Base-by-base conservation (phyloP, 2,888 invertebrate species). In the Serrognathus titanus region DNA sequence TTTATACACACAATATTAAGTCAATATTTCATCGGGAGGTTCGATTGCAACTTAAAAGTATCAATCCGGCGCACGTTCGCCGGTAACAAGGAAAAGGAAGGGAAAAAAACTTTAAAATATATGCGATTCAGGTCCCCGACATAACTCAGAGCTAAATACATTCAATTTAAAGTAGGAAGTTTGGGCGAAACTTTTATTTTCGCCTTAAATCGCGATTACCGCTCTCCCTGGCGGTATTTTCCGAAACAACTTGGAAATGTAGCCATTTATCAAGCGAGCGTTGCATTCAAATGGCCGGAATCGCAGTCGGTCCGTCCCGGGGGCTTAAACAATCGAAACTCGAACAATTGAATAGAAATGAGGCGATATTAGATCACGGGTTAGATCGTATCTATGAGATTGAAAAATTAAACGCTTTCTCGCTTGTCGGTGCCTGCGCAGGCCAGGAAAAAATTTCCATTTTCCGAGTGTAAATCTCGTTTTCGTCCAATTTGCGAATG, bases 401-500 rank as follows among this genome's bases (percentile, higher is more conserved):
- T 31, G 24, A 31, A 31, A 31, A 31, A 31, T 31, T 31, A 31
- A 31, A 31, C 24, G 24, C 24, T 31, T 31, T 31, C 24, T 7
- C 24, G 24, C 24, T 7, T 31, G 24, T 16, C 16, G 9, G 48
- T 9, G 13, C 46, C n/a, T 1, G 20, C 50, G 50, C 46, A 1
- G 38, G 41, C 41, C 7, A 31, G 24, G n/a, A 31, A 31, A 31
- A 31, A 31, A 31, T 31, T 31, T 31, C 24, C 24, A 31, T 31
- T 31, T 31, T 31, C 24, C 24, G 24, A 31, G 24, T 31, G 48
- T 54, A 58, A 58, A 58, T 58, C 51, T 50, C 51, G 55, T 58
- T 58, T 58, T 59, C 59, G 51, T 59, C 50, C 59, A 59, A 59
- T 59, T 59, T 59, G 47, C 55, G 58, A 51, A 51, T 55, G 51